phyloP scores from a whole-genome alignment of 2,888 invertebrate genomes.

The Pheosia gnoma region DNA sequence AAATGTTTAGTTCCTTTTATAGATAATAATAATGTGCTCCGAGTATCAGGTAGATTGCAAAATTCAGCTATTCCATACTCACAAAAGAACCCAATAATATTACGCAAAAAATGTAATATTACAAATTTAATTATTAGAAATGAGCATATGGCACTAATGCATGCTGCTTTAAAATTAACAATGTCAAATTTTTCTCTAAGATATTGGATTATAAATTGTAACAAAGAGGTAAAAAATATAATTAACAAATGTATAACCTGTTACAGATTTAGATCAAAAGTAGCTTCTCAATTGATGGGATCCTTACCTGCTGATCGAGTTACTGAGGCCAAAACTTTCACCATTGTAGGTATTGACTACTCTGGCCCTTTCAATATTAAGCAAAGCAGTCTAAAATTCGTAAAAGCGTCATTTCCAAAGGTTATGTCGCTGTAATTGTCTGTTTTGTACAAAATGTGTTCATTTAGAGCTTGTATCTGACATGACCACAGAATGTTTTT shows the following conservation, averaged over 20 bases:
- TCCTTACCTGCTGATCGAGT: background rate
- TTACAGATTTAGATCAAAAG: background rate
- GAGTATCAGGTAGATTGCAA: background rate
- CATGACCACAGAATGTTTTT: background rate
- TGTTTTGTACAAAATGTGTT: background rate
- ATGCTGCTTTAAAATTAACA: background rate
- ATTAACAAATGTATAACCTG: background rate
- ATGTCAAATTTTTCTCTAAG: background rate
- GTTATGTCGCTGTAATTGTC: background rate
- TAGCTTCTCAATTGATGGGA: background rate
- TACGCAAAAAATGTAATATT: background rate
- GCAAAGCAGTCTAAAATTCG: background rate
- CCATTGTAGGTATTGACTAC: background rate
- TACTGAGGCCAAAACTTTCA: too few species aligned
- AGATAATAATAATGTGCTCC: background rate
- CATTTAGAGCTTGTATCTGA: constrained; percentile 1
- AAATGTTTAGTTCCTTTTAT: background rate
- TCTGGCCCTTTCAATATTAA: background rate
- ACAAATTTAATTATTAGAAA: background rate
- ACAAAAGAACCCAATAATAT: background rate
- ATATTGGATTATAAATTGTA: background rate
- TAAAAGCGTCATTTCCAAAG: background rate
- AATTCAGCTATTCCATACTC: background rate
- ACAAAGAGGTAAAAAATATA: background rate
- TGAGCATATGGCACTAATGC: background rate